These are phyloP conservation scores for Xanthorhoe spadicearia DNA, from an alignment of 2,888 invertebrate species.

Conservation along the genomic window DNA sequence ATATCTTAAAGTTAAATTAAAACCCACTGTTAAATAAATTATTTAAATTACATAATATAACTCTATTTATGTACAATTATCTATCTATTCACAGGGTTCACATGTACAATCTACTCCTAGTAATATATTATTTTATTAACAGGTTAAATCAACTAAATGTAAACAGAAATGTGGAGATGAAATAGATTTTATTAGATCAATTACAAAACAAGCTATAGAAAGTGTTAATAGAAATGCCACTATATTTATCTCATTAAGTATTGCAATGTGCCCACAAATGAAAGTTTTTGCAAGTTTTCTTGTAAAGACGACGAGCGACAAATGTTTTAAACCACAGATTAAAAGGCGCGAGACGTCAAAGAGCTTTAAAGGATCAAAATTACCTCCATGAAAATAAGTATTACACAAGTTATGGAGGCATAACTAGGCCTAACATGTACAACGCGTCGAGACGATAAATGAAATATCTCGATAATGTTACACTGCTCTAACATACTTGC, in stretches of 20 bases:
- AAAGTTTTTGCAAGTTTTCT: too few species aligned
- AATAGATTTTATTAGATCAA: background rate
- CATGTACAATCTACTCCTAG: slow-evolving; percentile 37
- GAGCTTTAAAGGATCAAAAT: too few species aligned
- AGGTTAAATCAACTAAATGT: slow-evolving; percentile 20
- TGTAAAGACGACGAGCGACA: too few species aligned
- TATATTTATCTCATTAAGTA: too few species aligned
- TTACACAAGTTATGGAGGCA: too few species aligned
- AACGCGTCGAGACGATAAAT: too few species aligned
- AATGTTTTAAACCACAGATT: background rate
- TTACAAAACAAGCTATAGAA: slow-evolving; percentile 7
- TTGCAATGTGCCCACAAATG: too few species aligned
- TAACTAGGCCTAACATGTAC: too few species aligned
- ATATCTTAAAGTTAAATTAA: slow-evolving; percentile 59
- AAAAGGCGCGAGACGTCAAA: background rate
- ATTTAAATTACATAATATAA: slow-evolving; percentile 69
- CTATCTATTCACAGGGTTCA: slow-evolving; percentile 59
- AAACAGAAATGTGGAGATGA: background rate
- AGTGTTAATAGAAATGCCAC: background rate
- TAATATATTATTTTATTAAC: slow-evolving; percentile 35
- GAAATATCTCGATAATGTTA: too few species aligned
- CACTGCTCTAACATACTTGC: too few species aligned
- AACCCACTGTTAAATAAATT: slow-evolving; percentile 75
- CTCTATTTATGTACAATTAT: slow-evolving; percentile 71
- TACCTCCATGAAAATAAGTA: too few species aligned